Percentiles rank a stretch among this genome's conserved stretches.
Conservation (phyloP, 2,113 vertebrate genomes). For the Emydocephalus ijimae region DNA sequence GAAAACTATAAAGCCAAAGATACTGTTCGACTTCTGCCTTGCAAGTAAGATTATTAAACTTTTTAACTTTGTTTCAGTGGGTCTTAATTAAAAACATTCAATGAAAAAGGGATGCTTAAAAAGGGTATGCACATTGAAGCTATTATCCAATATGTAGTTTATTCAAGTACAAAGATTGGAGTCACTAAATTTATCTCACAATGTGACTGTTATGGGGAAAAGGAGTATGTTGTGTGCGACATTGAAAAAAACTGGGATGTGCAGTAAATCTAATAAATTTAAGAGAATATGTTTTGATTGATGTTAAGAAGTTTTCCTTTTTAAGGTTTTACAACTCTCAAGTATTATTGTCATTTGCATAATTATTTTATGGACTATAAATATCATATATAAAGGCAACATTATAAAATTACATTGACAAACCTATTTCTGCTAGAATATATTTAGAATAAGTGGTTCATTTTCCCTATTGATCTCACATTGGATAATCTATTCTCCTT, state of each 20-base stretch:
- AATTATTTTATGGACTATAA: background rate
- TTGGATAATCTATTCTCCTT: background rate
- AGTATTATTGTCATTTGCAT: background rate
- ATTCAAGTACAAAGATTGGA: background rate
- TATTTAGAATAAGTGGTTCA: background rate
- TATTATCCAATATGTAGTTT: background rate
- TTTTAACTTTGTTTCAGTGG: background rate
- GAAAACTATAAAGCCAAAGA: slow-evolving; percentile 80
- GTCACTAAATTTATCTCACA: background rate
- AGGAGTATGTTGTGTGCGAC: background rate
- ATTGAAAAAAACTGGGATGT: background rate
- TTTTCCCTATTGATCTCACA: background rate
- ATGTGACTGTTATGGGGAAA: background rate
- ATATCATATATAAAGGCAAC: background rate
- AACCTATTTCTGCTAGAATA: background rate
- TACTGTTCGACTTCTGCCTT: slow-evolving; percentile 77
- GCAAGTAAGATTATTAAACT: slow-evolving; percentile 71
- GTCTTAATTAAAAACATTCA: slow-evolving; percentile 1
- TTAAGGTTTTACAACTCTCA: background rate
- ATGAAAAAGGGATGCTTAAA: background rate
- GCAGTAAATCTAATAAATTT: background rate
- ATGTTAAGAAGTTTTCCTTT: background rate
- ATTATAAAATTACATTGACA: background rate
- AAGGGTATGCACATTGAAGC: no score
- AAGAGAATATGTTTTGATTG: background rate